Conservation (phyloP, 2,797 vertebrate species). For the Hippoglossus hippoglossus region DNA sequence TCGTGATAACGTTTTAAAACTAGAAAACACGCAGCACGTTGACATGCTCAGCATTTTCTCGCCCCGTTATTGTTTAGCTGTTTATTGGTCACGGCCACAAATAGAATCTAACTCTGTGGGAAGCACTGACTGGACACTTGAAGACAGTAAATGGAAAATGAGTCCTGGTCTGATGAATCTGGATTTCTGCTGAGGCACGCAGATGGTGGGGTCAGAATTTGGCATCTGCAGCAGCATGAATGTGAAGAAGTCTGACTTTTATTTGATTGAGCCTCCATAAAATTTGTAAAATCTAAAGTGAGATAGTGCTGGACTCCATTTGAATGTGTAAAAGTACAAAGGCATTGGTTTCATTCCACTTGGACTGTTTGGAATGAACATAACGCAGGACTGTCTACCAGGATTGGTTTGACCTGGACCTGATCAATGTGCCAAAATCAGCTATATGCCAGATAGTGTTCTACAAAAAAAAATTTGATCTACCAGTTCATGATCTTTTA, state of each 20-base stretch:
- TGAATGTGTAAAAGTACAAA: neutral
- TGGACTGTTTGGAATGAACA: neutral
- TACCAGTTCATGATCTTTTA: neutral
- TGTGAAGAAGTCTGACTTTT: neutral
- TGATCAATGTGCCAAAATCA: too few relatives aligned
- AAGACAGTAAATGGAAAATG: neutral
- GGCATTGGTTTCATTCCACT: neutral
- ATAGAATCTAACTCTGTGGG: neutral
- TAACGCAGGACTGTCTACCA: neutral
- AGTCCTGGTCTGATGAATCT: neutral
- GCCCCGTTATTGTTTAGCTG: neutral
- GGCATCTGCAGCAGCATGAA: neutral
- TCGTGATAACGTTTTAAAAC: neutral
- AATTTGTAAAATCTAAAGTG: neutral
- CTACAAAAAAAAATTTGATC: neutral
- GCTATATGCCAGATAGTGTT: too few relatives aligned
- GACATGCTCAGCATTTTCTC: neutral
- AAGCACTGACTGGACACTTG: neutral
- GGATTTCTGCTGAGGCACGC: neutral
- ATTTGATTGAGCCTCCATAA: neutral
- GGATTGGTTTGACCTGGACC: neutral
- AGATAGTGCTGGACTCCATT: neutral
- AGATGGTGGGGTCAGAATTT: slow-evolving; percentile 1
- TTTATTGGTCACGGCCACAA: neutral
- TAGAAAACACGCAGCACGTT: neutral